phyloP scores from a whole-genome alignment of 1,140 invertebrate species.

The Nomia melanderi region DNA sequence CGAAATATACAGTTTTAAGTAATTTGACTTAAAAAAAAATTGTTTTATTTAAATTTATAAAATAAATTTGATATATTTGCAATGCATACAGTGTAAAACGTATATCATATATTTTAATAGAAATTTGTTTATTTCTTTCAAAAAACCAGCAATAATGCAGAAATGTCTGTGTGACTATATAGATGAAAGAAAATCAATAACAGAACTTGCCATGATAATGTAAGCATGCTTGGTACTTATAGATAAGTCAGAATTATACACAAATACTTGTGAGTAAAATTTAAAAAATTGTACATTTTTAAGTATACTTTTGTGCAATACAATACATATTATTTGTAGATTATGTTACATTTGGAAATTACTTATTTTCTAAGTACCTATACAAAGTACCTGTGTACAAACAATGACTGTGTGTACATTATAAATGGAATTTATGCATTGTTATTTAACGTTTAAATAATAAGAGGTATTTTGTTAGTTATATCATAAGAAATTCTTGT shows the following conservation, averaged over 20 bases:
- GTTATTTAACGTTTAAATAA: constrained; percentile 9
- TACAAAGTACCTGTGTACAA: constrained; percentile 18
- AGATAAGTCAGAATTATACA: constrained; percentile 37
- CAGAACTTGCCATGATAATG: constrained; percentile 58
- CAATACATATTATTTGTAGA: background rate
- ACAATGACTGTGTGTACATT: constrained; percentile 11
- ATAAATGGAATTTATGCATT: constrained; percentile 21
- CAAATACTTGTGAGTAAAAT: constrained; percentile 27
- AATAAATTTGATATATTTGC: background rate
- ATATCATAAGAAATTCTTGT: background rate
- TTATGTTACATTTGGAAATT: constrained; percentile 12
- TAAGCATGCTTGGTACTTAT: constrained; percentile 70
- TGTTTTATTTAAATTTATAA: background rate
- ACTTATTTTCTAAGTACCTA: constrained; percentile 18
- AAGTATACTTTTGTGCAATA: background rate
- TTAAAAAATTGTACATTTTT: constrained; percentile 7
- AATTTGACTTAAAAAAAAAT: constrained; percentile 12
- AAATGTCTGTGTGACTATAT: constrained; percentile 43
- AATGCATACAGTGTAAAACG: background rate
- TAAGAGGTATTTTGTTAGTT: constrained; percentile 13
- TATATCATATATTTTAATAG: constrained; percentile 4
- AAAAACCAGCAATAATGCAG: background rate
- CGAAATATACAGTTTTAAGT: background rate
- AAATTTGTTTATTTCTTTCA: constrained; percentile 12
- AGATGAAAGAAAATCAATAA: constrained; percentile 65